A percentile compares a stretch with the other conserved stretches of the same genome.
phyloP scores from a whole-genome alignment of 2,797 vertebrate species.

The Phyllotis vaccarum region DNA sequence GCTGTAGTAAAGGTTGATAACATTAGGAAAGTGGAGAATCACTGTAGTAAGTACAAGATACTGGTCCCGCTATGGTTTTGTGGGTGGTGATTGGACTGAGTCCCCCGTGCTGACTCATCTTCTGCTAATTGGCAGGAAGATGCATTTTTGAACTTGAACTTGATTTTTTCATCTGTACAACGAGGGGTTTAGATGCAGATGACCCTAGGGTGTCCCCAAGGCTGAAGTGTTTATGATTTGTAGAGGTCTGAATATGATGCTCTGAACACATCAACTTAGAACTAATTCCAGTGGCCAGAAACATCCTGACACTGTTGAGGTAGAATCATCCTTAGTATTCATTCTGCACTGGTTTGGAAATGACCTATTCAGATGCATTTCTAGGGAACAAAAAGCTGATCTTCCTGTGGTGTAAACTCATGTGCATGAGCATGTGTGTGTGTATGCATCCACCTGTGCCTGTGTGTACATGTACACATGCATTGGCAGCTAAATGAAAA shows the following conservation, averaged over 20 bases:
- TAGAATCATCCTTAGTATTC: background rate
- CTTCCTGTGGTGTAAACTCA: background rate
- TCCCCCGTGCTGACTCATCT: background rate
- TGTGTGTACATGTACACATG: background rate
- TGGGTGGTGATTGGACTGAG: conserved; percentile 16
- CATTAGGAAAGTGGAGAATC: background rate
- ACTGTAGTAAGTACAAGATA: conserved; percentile 28
- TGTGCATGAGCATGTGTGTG: background rate
- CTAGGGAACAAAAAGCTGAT: conserved; percentile 15
- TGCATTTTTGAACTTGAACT: conserved; percentile 31
- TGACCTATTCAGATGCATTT: conserved; percentile 18
- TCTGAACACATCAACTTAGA: conserved; percentile 27
- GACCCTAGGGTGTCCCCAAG: conserved; percentile 24
- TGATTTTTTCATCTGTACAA: conserved; percentile 64
- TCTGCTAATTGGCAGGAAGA: background rate
- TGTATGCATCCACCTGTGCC: background rate
- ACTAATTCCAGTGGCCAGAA: conserved; percentile 27
- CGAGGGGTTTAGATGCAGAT: conserved; percentile 49
- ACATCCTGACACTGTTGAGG: background rate
- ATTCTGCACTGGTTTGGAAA: conserved; percentile 44
- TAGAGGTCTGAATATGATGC: background rate
- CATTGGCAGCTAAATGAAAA: background rate
- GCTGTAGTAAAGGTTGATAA: no score
- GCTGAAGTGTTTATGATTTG: conserved; percentile 32
- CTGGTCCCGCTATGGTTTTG: background rate